Percentiles rank a stretch among this genome's conserved stretches.
phyloP scores from a whole-genome alignment of 2,888 invertebrate genomes.

The Plagodis pulveraria region DNA sequence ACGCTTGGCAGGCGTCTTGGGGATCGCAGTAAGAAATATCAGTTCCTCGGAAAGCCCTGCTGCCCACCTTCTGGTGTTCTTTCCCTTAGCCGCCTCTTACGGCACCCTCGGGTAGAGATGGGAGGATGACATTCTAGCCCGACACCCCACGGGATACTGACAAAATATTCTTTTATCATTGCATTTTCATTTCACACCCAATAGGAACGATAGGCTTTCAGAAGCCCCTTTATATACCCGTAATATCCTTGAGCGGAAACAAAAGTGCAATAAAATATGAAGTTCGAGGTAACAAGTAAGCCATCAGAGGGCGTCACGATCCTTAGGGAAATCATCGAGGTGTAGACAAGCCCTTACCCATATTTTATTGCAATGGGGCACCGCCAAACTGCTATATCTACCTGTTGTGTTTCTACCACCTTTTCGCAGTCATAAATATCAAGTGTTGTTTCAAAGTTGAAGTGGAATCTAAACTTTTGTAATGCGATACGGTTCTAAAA shows the following conservation, averaged over 20 bases:
- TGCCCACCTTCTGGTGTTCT: no score
- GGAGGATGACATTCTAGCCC: no score
- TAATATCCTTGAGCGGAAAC: slow-evolving; percentile 10
- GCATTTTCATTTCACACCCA: no score
- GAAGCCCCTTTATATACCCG: background rate
- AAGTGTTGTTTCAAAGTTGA: background rate
- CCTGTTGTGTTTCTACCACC: background rate
- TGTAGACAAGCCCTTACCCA: slow-evolving; percentile 36
- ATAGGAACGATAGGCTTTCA: no score
- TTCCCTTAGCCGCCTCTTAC: no score
- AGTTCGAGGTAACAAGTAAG: slow-evolving; percentile 17
- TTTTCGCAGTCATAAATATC: background rate
- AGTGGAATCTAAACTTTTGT: background rate
- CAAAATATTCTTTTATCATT: no score
- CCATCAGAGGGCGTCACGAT: slow-evolving; percentile 17
- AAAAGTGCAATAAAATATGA: slow-evolving; percentile 27
- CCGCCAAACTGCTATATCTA: background rate
- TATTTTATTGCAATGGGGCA: slow-evolving; percentile 26
- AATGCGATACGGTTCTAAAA: background rate
- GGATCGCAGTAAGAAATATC: no score
- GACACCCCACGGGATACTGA: no score
- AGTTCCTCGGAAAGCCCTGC: no score
- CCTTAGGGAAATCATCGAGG: slow-evolving; percentile 47
- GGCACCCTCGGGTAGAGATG: no score
- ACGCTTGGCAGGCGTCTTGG: no score